Conservation (phyloP, 1,140 invertebrate genomes). For the Tetramorium parvispinum region DNA sequence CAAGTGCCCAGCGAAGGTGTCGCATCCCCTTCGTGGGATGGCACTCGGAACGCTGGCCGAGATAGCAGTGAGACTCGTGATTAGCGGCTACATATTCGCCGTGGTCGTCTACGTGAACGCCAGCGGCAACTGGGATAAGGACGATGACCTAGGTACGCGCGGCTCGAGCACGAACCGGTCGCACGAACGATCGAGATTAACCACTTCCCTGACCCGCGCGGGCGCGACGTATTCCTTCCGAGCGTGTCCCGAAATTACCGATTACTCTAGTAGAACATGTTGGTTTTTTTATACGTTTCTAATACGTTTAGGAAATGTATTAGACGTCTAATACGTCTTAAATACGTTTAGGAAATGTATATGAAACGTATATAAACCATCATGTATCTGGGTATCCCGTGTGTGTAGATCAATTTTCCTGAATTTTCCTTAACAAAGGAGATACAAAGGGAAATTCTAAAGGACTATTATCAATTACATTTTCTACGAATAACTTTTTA, state of each 20-base stretch:
- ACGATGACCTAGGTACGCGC: constrained; percentile 82
- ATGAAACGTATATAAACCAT: no score
- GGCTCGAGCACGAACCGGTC: not conserved
- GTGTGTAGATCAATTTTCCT: not conserved
- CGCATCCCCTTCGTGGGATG: constrained; percentile 76
- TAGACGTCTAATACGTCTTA: no score
- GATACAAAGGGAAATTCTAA: no score
- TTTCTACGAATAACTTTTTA: not conserved
- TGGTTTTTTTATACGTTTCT: no score
- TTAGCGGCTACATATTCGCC: constrained; percentile 79
- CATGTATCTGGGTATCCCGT: no score
- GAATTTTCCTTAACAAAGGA: not conserved
- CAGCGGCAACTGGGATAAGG: constrained; percentile 83
- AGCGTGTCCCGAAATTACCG: constrained; percentile 12
- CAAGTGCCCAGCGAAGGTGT: constrained; percentile 54
- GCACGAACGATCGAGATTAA: constrained; percentile 41
- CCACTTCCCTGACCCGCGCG: constrained; percentile 8
- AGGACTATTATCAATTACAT: not conserved
- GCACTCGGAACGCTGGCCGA: constrained; percentile 77
- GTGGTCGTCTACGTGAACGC: constrained; percentile 80
- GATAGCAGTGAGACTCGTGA: constrained; percentile 78
- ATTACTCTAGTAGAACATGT: no score
- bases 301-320: no score
- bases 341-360: no score
- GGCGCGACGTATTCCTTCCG: not conserved